Evolutionary conservation across 2,113 vertebrate species (phyloP), one percentile per base, ranked within the genome.

Genomic region (Caloenas nicobarica): DNA sequence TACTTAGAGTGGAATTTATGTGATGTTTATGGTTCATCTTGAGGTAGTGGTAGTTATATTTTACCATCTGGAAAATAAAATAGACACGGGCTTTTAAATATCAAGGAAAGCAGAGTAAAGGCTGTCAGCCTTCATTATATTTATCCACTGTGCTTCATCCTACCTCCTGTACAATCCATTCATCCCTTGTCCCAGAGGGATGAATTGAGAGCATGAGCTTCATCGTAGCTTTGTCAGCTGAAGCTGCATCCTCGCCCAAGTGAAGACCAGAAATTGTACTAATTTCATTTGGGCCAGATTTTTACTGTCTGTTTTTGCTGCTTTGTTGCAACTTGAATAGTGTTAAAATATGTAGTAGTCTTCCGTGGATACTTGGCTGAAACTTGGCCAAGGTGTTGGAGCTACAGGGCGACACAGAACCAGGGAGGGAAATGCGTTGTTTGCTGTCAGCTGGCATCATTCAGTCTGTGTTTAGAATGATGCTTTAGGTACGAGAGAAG

Each of bases 41-140:
- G 72, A 87, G 44, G 40, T 84, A 61, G 26, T n/a, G 31, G 72
- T 60, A 84, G 83, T 86, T 92, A 57, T 16, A 65, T 71, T 96
- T 96, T 90, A 79, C 91, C 69, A 72, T 40, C 80, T 72, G 86
- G 88, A 92, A 96, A 96, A 89, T 64, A 86, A 94, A 92, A 92
- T 95, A 81, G 88, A 89, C 80, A 84, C 1, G 1, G 44, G 53
- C 80, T 40, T 96, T 96, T 89, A 94, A 96, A 93, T 93, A 88
- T 68, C 44, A 51, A 57, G 53, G 56, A 88, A 78, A 84, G 61
- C 50, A 29, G 26, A 86, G 69, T 74, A 91, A 88, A 81, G 28
- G 57, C 88, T 96, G 86, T 86, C 83, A 91, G 26, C 70, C 25
- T 84, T 84, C 6, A 5, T 96, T 93, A 64, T 69, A 48, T 92